Percentiles rank a stretch among this genome's conserved stretches.
Conservation (phyloP, 1,140 invertebrate genomes). For the Drosophila erecta region DNA sequence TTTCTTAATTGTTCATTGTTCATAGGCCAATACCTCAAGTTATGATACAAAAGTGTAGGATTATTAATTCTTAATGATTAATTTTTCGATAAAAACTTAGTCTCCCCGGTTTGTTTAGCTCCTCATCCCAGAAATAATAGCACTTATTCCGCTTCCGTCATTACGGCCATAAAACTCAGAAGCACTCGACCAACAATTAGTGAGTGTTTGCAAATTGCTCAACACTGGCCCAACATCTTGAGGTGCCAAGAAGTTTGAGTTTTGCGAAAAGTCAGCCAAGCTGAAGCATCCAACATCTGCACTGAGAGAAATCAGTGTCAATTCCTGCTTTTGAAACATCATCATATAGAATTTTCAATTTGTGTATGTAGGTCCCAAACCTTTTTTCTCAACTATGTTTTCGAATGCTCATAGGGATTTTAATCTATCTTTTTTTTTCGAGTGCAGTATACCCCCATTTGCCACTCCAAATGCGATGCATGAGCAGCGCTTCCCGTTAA, state of each 20-base stretch:
- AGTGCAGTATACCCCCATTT: background rate
- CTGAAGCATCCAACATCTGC: constrained; percentile 36
- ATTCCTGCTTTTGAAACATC: too few species aligned
- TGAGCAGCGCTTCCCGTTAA: constrained; percentile 53
- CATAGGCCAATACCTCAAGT: too few species aligned
- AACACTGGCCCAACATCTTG: constrained; percentile 33
- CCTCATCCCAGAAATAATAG: constrained; percentile 16
- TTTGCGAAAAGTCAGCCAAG: constrained; percentile 39
- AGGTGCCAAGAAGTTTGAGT: constrained; percentile 61
- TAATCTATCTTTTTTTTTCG: background rate
- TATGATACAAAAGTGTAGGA: too few species aligned
- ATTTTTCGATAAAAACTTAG: background rate
- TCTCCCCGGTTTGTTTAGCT: constrained; percentile 1
- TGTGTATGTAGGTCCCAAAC: too few species aligned
- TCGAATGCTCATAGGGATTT: too few species aligned
- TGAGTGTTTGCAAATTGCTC: constrained; percentile 35
- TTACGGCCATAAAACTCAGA: constrained; percentile 23
- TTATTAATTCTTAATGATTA: background rate
- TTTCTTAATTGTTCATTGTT: too few species aligned
- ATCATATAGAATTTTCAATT: too few species aligned
- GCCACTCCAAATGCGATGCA: constrained; percentile 41
- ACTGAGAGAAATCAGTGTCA: constrained; percentile 1
- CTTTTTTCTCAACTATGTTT: too few species aligned
- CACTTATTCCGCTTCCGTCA: constrained; percentile 41
- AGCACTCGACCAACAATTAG: constrained; percentile 51